These are phyloP conservation scores for Neoitamus cyanurus DNA, from an alignment of 2,888 invertebrate genomes.

Conservation along the genomic window DNA sequence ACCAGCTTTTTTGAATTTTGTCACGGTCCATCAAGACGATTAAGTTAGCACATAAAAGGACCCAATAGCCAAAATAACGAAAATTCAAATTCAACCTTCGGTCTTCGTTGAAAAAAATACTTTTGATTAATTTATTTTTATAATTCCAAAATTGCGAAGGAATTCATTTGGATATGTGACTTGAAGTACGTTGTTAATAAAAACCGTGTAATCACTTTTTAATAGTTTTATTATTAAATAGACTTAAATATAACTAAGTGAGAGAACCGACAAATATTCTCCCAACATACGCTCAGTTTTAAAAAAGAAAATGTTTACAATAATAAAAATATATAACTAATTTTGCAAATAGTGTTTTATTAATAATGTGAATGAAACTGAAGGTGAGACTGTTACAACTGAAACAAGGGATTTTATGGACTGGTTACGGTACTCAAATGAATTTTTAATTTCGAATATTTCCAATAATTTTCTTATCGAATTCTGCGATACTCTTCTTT, in stretches of 20 bases:
- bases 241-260: constrained; percentile 17
- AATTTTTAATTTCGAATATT: neutral
- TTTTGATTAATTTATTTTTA: too few relatives aligned
- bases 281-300: neutral
- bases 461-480: neutral
- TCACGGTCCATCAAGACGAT: too few relatives aligned
- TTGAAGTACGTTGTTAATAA: neutral
- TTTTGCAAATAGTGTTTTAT: neutral
- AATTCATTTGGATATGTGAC: too few relatives aligned
- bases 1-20: too few relatives aligned
- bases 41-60: too few relatives aligned
- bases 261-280: constrained; percentile 2
- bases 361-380: constrained; percentile 3
- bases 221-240: constrained; percentile 41
- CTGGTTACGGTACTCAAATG: neutral
- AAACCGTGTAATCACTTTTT: constrained; percentile 3
- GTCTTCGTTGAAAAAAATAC: too few relatives aligned
- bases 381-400: neutral
- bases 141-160: too few relatives aligned
- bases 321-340: neutral
- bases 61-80: too few relatives aligned
- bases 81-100: too few relatives aligned
- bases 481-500: neutral
- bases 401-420: neutral
- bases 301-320: neutral